Percentiles rank a stretch among this genome's conserved stretches.
phyloP scores from a whole-genome alignment of 2,113 vertebrate genomes.

The Malurus melanocephalus region DNA sequence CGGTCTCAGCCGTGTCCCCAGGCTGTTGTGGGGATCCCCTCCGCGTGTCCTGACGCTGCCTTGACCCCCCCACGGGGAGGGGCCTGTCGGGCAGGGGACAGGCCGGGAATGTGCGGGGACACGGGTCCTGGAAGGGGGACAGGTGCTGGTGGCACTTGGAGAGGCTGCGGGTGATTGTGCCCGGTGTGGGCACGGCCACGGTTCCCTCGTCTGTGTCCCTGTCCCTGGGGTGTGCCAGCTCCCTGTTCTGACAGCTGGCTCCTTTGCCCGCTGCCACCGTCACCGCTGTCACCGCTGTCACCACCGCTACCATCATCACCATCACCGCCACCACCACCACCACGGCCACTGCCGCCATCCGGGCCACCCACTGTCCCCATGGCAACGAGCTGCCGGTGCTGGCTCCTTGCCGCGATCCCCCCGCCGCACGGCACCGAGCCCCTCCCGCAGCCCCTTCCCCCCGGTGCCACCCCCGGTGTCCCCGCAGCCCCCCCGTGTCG shows the following conservation, averaged over 20 bases:
- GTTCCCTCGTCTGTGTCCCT: not conserved
- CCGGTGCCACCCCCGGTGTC: too few species aligned
- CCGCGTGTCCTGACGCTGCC: not conserved
- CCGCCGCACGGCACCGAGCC: not conserved
- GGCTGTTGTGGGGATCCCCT: not conserved
- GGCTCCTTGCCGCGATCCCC: not conserved
- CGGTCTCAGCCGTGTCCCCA: not conserved
- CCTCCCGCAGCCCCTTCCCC: too few species aligned
- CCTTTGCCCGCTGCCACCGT: not conserved
- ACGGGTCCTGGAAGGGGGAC: not conserved
- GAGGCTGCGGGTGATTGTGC: not conserved
- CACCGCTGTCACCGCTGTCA: not conserved
- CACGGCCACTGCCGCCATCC: not conserved
- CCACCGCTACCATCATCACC: not conserved
- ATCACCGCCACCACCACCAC: not conserved
- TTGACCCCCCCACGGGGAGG: not conserved
- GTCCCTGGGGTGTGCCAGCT: not conserved
- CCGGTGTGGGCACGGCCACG: not conserved
- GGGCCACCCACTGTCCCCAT: conserved; percentile 13
- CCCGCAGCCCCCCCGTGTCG: too few species aligned
- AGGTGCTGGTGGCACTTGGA: not conserved
- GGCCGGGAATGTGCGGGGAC: not conserved
- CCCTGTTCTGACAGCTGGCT: not conserved
- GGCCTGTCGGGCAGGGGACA: not conserved
- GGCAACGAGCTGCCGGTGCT: not conserved